Conservation (phyloP, 1,140 invertebrate genomes). For the Drosophila burlai region DNA sequence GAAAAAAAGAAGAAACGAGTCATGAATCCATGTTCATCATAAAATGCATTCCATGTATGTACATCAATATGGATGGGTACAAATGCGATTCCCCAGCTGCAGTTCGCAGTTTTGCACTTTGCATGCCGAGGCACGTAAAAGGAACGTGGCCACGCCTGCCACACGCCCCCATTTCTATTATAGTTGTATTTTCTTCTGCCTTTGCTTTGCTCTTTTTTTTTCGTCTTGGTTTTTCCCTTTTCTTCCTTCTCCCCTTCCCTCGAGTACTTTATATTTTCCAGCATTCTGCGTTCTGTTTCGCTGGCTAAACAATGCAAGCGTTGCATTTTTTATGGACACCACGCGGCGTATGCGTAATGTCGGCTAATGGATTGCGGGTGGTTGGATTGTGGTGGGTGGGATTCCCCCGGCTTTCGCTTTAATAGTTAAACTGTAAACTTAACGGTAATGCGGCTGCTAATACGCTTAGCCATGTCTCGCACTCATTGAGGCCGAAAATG, state of each 20-base stretch:
- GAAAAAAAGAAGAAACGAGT: conserved; percentile 4
- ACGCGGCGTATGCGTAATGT: conserved; percentile 66
- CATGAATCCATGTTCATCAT: conserved; percentile 58
- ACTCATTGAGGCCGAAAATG: conserved; percentile 65
- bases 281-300: conserved; percentile 35
- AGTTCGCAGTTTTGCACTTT: conserved; percentile 47
- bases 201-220: not conserved
- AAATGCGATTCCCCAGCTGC: conserved; percentile 34
- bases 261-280: not conserved
- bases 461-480: conserved; percentile 67
- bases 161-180: conserved; percentile 32
- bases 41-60: conserved; percentile 61
- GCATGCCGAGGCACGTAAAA: conserved; percentile 47
- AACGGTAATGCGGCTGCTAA: conserved; percentile 61
- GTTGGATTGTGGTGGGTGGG: conserved; percentile 13
- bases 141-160: conserved; percentile 35
- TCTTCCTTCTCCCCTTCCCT: not conserved
- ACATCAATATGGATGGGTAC: conserved; percentile 56
- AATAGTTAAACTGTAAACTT: conserved; percentile 62
- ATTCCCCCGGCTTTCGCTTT: conserved; percentile 34
- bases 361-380: conserved; percentile 58
- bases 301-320: conserved; percentile 55
- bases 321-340: conserved; percentile 64
- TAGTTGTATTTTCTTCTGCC: conserved; percentile 1
- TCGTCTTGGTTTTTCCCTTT: not conserved